Evolutionary conservation across 2,888 invertebrate species (phyloP), one percentile per base, ranked within the genome.

Genomic region (Acanthosepion pharaonis): DNA sequence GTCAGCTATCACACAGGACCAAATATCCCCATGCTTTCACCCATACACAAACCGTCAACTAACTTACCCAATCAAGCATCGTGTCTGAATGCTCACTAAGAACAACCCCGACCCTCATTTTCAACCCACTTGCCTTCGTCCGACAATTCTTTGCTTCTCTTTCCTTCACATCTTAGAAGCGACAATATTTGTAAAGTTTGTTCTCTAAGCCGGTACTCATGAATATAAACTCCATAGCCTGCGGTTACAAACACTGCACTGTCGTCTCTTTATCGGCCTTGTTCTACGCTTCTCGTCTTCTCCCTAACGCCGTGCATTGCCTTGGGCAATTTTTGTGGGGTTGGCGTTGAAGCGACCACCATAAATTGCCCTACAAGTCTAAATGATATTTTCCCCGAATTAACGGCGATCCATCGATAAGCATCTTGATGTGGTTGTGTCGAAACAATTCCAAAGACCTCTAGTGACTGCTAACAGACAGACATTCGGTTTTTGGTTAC

Each of bases 121-220:
- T 0, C n/a, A 78, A n/a, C n/a, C 78, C 78, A 78, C n/a, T 11
- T 78, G 78, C 78, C n/a, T 5, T 18, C n/a, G 11, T 33, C 5
- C 5, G 4, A 20, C 78, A 11, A 9, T n/a, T 78, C n/a, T 15
- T 78, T 33, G n/a, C 78, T 78, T 78, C n/a, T 11, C 78, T n/a
- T 78, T n/a, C 78, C n/a, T 15, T 78, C 33, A 18, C n/a, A 18
- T 78, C 78, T 78, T 4, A 78, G n/a, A 78, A 78, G n/a, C n/a
- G 78, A 78, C 78, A 78, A n/a, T n/a, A 78, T 78, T 78, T 78
- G 78, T 78, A 11, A n/a, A 78, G 78, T 78, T 78, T 78, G 78
- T n/a, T 78, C 78, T 78, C n/a, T n/a, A 78, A 78, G 78, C 78
- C n/a, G n/a, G 78, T n/a, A n/a, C 78, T 78, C 78, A 78, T 78